phyloP scores from a whole-genome alignment of 2,113 vertebrate species.

The Pristiophorus japonicus region DNA sequence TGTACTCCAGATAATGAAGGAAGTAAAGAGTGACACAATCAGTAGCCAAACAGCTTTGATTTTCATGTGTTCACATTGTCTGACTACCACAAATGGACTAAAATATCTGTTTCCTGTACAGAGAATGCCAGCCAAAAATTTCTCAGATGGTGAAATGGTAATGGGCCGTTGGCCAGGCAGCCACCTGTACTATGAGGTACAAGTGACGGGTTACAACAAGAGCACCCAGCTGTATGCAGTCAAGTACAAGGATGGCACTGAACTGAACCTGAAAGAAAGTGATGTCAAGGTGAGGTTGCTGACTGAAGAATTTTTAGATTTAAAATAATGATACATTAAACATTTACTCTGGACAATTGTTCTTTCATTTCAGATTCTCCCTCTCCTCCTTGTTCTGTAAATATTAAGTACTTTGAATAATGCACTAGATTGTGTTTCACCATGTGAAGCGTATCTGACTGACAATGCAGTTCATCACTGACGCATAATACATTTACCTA shows the following conservation, averaged over 20 bases:
- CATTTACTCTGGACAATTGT: slow-evolving; percentile 21
- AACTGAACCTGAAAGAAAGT: slow-evolving; percentile 76
- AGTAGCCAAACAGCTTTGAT: neutral
- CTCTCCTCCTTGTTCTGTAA: neutral
- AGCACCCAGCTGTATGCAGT: slow-evolving; percentile 76
- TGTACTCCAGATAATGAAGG: neutral
- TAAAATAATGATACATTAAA: neutral
- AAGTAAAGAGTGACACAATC: neutral
- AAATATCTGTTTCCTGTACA: slow-evolving; percentile 29
- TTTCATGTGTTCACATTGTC: neutral
- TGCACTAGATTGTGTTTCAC: neutral
- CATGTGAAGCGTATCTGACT: neutral
- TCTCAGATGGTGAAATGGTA: slow-evolving; percentile 75
- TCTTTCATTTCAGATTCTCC: neutral
- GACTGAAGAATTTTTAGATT: neutral
- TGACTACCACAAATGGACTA: no score
- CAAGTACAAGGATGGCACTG: slow-evolving; percentile 91
- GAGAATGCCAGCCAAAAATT: slow-evolving; percentile 73
- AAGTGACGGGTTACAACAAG: slow-evolving; percentile 65
- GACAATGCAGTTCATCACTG: neutral
- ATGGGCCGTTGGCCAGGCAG: slow-evolving; percentile 96
- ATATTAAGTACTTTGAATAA: neutral
- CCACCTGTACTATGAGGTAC: slow-evolving; percentile 83
- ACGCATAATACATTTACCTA: neutral
- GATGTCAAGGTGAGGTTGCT: slow-evolving; percentile 72